Evolutionary conservation across 2,797 vertebrate species (phyloP).

Genomic region (Mus caroli): DNA sequence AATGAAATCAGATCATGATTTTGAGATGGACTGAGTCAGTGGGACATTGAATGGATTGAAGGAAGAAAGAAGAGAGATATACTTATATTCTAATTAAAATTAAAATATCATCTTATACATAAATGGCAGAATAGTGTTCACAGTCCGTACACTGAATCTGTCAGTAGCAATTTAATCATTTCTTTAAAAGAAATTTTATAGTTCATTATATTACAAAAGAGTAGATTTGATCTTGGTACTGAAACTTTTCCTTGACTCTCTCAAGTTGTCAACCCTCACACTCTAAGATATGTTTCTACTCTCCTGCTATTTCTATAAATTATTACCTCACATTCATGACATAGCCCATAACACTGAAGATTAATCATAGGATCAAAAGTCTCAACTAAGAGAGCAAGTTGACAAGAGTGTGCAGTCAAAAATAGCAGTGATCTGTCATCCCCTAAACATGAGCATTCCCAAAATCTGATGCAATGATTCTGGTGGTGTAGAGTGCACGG

Average conservation of each 20-base stretch:
- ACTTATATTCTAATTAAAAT: neutral
- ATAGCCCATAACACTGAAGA: neutral
- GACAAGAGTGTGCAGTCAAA: neutral
- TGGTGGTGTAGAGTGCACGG: too few species aligned
- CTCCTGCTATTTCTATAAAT: neutral
- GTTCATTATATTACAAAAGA: neutral
- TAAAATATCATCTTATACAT: neutral
- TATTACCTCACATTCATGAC: neutral
- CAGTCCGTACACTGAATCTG: neutral
- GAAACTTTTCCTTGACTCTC: neutral
- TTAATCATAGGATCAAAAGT: neutral
- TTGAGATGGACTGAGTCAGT: neutral
- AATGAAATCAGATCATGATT: neutral
- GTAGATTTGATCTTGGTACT: neutral
- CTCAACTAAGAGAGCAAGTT: neutral
- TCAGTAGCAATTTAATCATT: neutral
- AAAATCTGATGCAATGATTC: too few species aligned
- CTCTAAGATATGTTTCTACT: neutral
- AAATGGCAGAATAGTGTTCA: neutral
- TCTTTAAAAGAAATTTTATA: neutral
- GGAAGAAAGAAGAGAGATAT: neutral
- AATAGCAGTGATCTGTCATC: too few species aligned
- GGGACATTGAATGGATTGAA: neutral
- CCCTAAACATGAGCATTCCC: too few species aligned
- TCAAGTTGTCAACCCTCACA: neutral